A percentile compares a stretch with the other conserved stretches of the same genome.
Conservation (phyloP, 2,888 invertebrate genomes). For the Adelphocoris suturalis region DNA sequence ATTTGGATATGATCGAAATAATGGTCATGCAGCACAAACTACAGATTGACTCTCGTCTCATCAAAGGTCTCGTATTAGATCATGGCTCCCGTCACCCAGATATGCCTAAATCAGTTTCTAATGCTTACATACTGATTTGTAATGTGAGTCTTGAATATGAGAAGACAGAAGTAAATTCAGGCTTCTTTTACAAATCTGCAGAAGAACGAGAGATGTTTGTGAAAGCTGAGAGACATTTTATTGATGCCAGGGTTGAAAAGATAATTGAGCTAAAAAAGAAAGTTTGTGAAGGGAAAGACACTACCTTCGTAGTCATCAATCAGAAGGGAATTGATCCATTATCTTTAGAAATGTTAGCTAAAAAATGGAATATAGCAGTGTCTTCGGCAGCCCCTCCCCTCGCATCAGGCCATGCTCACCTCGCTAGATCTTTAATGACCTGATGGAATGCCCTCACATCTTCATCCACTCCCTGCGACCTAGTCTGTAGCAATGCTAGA, state of each 20-base stretch:
- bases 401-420: too few relatives aligned
- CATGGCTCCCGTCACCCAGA: constrained; percentile 99
- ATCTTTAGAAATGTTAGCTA: constrained; percentile 96
- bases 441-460: too few relatives aligned
- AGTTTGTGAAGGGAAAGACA: constrained; percentile 93
- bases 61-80: constrained; percentile 94
- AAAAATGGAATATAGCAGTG: constrained; percentile 98
- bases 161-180: constrained; percentile 93
- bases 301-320: constrained; percentile 96
- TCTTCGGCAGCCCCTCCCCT: too few relatives aligned
- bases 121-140: constrained; percentile 97
- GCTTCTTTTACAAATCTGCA: constrained; percentile 99
- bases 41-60: constrained; percentile 88
- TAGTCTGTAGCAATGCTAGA: too few relatives aligned
- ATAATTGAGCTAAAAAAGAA: constrained; percentile 95
- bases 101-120: constrained; percentile 96
- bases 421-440: too few relatives aligned
- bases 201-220: constrained; percentile 97
- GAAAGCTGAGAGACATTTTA: constrained; percentile 95
- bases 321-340: constrained; percentile 99
- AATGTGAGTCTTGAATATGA: constrained; percentile 99
- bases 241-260: constrained; percentile 95
- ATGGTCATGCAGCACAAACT: constrained; percentile 99
- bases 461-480: too few relatives aligned
- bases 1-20: constrained; percentile 98